phyloP scores from a whole-genome alignment of 2,797 vertebrate genomes.

The Trematomus bernacchii region DNA sequence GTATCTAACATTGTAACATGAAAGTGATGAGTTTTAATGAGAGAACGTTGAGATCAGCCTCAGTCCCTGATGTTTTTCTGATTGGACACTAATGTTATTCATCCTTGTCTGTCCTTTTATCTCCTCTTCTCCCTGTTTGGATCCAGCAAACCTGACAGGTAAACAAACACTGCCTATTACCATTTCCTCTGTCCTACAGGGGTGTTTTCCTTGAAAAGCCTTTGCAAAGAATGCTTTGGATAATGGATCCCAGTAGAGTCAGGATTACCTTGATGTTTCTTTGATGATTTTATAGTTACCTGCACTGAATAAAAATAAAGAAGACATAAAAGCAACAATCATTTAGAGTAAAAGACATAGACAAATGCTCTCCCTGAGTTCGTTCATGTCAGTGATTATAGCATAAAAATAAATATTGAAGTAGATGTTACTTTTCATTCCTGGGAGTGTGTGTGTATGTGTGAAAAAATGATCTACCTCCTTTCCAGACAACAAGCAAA shows the following conservation, averaged over 20 bases:
- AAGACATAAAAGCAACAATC: neutral
- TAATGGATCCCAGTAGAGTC: slow-evolving; percentile 40
- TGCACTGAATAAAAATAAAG: slow-evolving; percentile 14
- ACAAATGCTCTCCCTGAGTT: slow-evolving; percentile 2
- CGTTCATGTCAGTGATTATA: slow-evolving; percentile 3
- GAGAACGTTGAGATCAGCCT: slow-evolving; percentile 42
- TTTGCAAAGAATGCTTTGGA: slow-evolving; percentile 36
- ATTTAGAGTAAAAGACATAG: neutral
- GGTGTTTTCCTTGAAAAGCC: slow-evolving; percentile 45
- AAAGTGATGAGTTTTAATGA: slow-evolving; percentile 29
- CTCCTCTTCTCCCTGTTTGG: slow-evolving; percentile 85
- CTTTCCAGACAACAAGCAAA: slow-evolving; percentile 12
- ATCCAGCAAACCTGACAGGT: slow-evolving; percentile 99
- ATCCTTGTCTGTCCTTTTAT: slow-evolving; percentile 81
- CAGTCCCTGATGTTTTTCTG: slow-evolving; percentile 43
- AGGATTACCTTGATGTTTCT: slow-evolving; percentile 38
- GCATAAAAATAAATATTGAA: neutral
- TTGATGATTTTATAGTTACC: slow-evolving; percentile 40
- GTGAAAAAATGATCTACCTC: slow-evolving; percentile 1
- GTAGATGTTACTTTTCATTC: neutral
- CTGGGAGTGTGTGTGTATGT: neutral
- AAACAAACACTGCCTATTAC: slow-evolving; percentile 76
- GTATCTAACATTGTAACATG: slow-evolving; percentile 14
- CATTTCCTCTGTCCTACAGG: slow-evolving; percentile 48
- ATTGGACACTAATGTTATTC: slow-evolving; percentile 72